Evolutionary conservation across 2,113 vertebrate genomes (phyloP).

Genomic region (Oncorhynchus kisutch): DNA sequence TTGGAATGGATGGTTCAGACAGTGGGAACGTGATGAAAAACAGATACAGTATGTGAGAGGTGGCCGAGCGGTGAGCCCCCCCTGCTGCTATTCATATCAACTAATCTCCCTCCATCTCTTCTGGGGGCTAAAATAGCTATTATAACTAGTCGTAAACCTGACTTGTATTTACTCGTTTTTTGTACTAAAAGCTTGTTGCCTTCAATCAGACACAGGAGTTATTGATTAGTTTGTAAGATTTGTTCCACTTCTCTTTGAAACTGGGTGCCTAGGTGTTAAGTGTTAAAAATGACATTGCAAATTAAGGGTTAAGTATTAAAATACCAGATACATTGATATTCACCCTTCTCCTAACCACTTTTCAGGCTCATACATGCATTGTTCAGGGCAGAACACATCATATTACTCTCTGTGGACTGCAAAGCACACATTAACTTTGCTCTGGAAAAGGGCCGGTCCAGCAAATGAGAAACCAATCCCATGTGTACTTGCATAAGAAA

Average conservation of each 20-base stretch:
- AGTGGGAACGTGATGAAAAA: conserved; percentile 16
- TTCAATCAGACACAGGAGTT: background rate
- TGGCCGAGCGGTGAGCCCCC: background rate
- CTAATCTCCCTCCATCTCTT: conserved; percentile 33
- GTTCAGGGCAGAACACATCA: background rate
- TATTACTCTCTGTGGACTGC: background rate
- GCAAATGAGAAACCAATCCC: conserved; percentile 27
- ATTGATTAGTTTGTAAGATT: background rate
- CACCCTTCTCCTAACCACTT: background rate
- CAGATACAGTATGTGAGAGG: conserved; percentile 3
- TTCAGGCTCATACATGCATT: background rate
- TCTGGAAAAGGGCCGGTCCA: conserved; percentile 49
- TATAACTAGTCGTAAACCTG: conserved; percentile 18
- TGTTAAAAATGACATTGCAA: too few relatives aligned
- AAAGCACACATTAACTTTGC: conserved; percentile 32
- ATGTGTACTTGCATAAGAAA: conserved; percentile 47
- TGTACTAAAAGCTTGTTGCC: background rate
- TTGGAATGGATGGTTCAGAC: conserved; percentile 1
- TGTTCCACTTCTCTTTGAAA: background rate
- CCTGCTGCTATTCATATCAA: conserved; percentile 26
- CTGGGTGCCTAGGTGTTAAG: background rate
- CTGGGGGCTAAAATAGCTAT: conserved; percentile 31
- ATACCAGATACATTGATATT: background rate
- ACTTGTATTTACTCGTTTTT: conserved; percentile 12
- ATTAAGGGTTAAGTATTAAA: too few relatives aligned